phyloP scores from a whole-genome alignment of 1,140 invertebrate species.

The Drosophila kanapiae region DNA sequence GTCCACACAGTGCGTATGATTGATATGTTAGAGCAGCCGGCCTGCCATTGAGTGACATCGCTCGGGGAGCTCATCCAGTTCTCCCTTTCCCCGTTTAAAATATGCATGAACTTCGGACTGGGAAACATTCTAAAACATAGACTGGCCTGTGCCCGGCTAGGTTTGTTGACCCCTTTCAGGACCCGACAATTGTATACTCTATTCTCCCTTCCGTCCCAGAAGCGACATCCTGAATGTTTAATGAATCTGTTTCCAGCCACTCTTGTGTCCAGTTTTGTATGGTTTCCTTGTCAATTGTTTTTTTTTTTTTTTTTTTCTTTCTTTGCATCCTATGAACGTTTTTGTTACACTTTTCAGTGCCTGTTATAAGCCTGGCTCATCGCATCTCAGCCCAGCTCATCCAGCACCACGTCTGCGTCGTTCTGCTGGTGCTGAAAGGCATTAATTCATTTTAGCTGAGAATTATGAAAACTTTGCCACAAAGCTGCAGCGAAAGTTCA shows the following conservation, averaged over 20 bases:
- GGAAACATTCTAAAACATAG: constrained; percentile 12
- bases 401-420: constrained; percentile 16
- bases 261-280: constrained; percentile 46
- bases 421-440: constrained; percentile 59
- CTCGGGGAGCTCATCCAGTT: not conserved
- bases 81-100: not conserved
- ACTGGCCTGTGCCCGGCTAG: constrained; percentile 5
- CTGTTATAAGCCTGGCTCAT: constrained; percentile 44
- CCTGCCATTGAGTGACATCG: not conserved
- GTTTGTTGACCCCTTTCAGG: constrained; percentile 39
- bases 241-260: constrained; percentile 70
- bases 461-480: constrained; percentile 78
- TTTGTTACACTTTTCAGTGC: constrained; percentile 17
- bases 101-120: constrained; percentile 18
- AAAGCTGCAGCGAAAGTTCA: constrained; percentile 74
- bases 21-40: constrained; percentile 28
- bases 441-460: constrained; percentile 79
- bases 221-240: constrained; percentile 66
- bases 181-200: constrained; percentile 33
- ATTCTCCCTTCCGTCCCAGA: constrained; percentile 25
- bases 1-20: constrained; percentile 51
- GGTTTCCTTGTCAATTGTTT: not conserved
- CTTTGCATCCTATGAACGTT: constrained; percentile 6
- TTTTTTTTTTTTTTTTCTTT: not conserved
- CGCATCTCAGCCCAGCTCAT: constrained; percentile 31